Base-by-base conservation (phyloP, 2,888 invertebrate species). In the Notodonta dromedarius region DNA sequence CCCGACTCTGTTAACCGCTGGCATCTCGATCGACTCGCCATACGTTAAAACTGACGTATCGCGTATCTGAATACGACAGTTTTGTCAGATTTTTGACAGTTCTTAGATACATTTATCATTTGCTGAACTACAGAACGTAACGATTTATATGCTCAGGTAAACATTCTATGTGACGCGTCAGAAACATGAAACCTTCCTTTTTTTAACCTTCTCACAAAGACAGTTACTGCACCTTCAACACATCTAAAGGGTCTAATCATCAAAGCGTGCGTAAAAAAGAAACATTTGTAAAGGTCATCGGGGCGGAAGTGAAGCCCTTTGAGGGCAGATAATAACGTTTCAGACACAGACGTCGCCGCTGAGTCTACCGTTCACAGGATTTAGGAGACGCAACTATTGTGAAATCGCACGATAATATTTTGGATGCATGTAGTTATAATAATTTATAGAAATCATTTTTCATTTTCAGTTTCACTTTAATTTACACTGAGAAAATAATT, bases 281-380 rank as follows among this genome's bases (percentile, higher is more conserved):
- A 87, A 90, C 87, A 85, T 82, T 90, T 83, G 82, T 79, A 77
- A 80, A 85, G 85, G 84, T 85, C 85, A 87, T 73, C 75, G 85
- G 84, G 70, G 80, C 78, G 90, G 88, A 90, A 91, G 83, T 84
- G 83, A 88, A 74, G 80, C 80, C 86, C 88, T 91, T 91, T 91
- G 89, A 87, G 80, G 78, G 78, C 73, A 89, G 90, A 90, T 92
- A 90, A 89, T 89, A 91, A 89, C 84, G 77, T 86, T 91, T 91
- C 91, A 91, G 80, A 63, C 77, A 73, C 91, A 91, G 90, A 81
- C 77, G 74, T 73, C 78, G 71, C 75, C 77, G n/a, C 52, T 9
- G 32, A 52, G 11, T 12, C 32, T 32, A 32, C 24, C 32, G 32
- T 32, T 24, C 52, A 52, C 32, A 32, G 52, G 52, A 52, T 52